These are phyloP conservation scores for Luidia sarsii DNA, from an alignment of 53 echinoderm and acorn worm genomes.

Conservation along the genomic window DNA sequence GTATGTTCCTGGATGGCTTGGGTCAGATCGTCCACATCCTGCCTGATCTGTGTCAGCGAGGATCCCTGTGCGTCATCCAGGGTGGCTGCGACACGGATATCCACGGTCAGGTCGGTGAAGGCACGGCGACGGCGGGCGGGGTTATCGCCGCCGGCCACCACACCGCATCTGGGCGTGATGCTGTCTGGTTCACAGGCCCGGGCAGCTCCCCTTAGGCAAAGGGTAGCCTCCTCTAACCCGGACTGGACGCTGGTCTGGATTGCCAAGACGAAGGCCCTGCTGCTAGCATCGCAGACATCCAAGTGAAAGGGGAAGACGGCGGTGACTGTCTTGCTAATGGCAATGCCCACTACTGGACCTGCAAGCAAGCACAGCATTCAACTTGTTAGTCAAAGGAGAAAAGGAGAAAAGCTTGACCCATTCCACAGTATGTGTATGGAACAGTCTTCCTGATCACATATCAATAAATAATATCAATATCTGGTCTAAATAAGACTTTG, in stretches of 20 bases:
- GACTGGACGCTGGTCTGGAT: conserved; percentile 45
- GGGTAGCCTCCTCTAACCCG: background rate
- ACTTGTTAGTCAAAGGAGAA: background rate
- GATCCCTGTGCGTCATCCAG: conserved; percentile 3
- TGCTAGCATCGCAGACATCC: conserved; percentile 23
- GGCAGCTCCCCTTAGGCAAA: conserved; percentile 45
- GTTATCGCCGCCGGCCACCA: conserved; percentile 6
- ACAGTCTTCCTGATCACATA: background rate
- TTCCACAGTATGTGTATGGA: no score
- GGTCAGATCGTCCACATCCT: conserved; percentile 60
- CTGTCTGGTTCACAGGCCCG: conserved; percentile 48
- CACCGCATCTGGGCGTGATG: conserved; percentile 40
- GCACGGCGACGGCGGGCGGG: conserved; percentile 20
- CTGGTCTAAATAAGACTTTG: no score
- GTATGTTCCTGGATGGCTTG: conserved; percentile 26
- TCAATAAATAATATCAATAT: background rate
- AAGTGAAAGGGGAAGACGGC: conserved; percentile 58
- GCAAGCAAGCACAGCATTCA: background rate
- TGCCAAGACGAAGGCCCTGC: conserved; percentile 29
- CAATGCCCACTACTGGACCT: conserved; percentile 60
- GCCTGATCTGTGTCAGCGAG: conserved; percentile 19
- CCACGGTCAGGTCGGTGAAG: conserved; percentile 66
- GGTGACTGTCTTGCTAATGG: conserved; percentile 59
- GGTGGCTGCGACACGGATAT: conserved; percentile 57
- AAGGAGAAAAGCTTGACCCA: background rate